Conservation (phyloP, 2,797 vertebrate species). For the Erithacus rubecula region DNA sequence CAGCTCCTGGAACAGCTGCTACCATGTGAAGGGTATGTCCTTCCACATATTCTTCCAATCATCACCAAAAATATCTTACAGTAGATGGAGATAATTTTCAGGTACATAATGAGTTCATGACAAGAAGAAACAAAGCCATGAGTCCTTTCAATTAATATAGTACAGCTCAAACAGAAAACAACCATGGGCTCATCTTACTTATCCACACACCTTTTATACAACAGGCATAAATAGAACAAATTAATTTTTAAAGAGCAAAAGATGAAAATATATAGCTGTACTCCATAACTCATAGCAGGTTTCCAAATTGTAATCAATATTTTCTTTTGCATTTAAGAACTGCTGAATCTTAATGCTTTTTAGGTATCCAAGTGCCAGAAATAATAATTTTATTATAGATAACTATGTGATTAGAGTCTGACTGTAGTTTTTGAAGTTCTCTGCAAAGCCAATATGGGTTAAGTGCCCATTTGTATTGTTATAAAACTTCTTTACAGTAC, state of each 20-base stretch:
- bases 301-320: conserved; percentile 38
- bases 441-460: background rate
- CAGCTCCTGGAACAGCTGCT: background rate
- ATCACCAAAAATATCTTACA: background rate
- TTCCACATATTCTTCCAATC: background rate
- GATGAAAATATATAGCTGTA: conserved; percentile 36
- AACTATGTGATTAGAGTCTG: background rate
- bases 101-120: background rate
- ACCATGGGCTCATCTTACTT: background rate
- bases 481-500: background rate
- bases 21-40: background rate
- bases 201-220: background rate
- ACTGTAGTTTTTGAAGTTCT: background rate
- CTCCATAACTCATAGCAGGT: background rate
- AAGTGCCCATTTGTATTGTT: background rate
- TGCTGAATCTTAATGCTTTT: conserved; percentile 8
- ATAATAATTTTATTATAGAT: background rate
- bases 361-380: background rate
- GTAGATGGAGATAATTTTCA: background rate
- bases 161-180: background rate
- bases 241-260: conserved; percentile 46
- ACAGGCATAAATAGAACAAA: background rate
- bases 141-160: background rate
- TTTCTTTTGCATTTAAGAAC: conserved; percentile 8
- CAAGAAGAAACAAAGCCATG: background rate